Base-by-base conservation (phyloP, 2,113 vertebrate species). In the Dryoscopus gambensis region DNA sequence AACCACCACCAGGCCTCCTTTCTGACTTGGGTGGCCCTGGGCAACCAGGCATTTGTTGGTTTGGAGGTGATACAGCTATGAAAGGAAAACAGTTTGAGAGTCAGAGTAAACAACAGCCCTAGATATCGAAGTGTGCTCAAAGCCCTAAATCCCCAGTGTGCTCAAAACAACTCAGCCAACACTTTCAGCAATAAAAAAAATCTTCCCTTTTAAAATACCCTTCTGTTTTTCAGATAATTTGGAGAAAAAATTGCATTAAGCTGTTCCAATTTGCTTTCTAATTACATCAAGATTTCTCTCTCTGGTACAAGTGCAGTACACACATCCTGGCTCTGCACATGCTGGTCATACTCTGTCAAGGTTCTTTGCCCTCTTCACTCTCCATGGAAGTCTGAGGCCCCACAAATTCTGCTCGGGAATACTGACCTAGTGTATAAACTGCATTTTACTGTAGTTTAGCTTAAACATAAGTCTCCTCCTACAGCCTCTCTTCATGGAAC, bases 21-120 rank as follows among this genome's bases (percentile, higher is more conserved):
- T 99, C 97, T 99, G 99, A 82, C 98, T 99, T 12, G 98, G 98
- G 84, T 99, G 98, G n/a, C 99, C 98, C 95, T 99, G 99, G 10
- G 99, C 99, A 20, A 98, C 98, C 90, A 99, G 97, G 78, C 99
- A 99, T 56, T 97, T 98, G 52, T 98, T 97, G 24, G 98, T 98
- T 89, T 98, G 98, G n/a, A 99, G 97, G 95, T 99, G 99, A 64
- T 97, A 98, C 5, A 99, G 96, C 99, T 99, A 31, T 3, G 59
- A 95, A 70, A 93, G 40, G 39, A 95, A 90, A 74, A 84, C 10
- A n/a, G 37, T 25, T 25, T 71, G 37, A 91, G 2, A 12, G 25
- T 25, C 53, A 85, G 40, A 44, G 19, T 11, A 6, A 62, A 22
- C 11, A 68, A 73, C 35, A 94, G 49, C 15, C 18, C 62, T 71